Evolutionary conservation across 2,888 invertebrate genomes (phyloP).

Genomic region (Suillia variegata): DNA sequence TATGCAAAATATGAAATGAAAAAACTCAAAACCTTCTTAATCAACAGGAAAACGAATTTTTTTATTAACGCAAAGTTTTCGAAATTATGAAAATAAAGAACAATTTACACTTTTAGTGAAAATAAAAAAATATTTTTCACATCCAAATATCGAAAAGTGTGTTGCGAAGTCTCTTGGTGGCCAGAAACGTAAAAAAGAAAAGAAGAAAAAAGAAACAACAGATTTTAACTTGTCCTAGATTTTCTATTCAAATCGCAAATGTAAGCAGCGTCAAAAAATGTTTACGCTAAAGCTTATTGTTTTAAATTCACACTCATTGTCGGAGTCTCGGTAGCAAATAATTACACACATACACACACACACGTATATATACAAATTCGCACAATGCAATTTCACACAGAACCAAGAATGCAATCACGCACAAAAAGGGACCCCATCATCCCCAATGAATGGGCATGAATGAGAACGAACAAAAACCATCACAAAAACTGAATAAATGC

Average conservation of each 20-base stretch:
- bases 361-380: no score
- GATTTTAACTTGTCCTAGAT: background rate
- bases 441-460: background rate
- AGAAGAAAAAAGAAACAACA: slow-evolving; percentile 12
- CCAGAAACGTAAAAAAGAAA: background rate
- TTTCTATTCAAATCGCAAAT: background rate
- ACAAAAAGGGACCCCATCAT: background rate
- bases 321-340: slow-evolving; percentile 5
- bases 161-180: no score
- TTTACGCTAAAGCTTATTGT: slow-evolving; percentile 1
- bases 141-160: no score
- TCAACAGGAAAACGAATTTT: no score
- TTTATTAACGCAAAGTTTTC: no score
- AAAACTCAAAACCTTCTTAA: no score
- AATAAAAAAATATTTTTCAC: no score
- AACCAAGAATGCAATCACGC: slow-evolving; percentile 16
- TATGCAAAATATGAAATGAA: no score
- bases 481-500: background rate
- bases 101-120: no score
- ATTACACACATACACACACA: slow-evolving; percentile 17
- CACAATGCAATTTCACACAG: no score
- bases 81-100: no score
- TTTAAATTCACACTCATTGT: slow-evolving; percentile 3
- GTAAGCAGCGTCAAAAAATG: background rate
- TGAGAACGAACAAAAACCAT: no score